Conservation (phyloP, 2,797 vertebrate species). For the Aselliscus stoliczkanus region DNA sequence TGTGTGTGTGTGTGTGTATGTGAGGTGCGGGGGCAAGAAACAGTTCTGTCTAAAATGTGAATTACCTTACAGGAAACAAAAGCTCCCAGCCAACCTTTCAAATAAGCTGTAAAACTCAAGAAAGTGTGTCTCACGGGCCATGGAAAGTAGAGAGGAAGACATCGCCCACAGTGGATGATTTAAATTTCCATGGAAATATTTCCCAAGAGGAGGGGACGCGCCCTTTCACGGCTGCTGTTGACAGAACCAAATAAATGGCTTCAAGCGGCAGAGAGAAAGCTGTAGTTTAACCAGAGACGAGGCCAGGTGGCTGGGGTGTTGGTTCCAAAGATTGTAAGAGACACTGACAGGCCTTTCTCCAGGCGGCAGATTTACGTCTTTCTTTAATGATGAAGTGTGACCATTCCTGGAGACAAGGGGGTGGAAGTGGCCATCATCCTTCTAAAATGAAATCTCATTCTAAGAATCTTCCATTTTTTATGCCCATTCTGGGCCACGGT, state of each 20-base stretch:
- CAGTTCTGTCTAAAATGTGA: background rate
- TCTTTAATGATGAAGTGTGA: accelerated
- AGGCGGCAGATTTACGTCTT: accelerated
- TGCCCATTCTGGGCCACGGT: background rate
- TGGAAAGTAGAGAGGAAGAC: background rate
- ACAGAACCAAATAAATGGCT: background rate
- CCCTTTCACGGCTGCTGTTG: background rate
- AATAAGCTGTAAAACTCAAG: background rate
- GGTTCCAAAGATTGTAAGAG: accelerated
- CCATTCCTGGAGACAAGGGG: too few species aligned
- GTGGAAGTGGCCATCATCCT: background rate
- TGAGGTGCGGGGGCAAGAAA: accelerated
- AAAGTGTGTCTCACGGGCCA: background rate
- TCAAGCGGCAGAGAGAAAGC: too few species aligned
- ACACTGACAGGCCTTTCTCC: accelerated
- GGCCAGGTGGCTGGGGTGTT: background rate
- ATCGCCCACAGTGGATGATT: accelerated
- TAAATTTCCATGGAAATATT: background rate
- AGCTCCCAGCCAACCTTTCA: background rate
- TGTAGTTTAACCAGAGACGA: too few species aligned
- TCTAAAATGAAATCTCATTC: background rate
- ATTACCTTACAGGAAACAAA: background rate
- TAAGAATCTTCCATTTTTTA: accelerated
- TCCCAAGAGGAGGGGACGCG: background rate
- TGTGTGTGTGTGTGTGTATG: background rate